Evolutionary conservation across 2,113 vertebrate species (phyloP).

Genomic region (Muntiacus reevesi): DNA sequence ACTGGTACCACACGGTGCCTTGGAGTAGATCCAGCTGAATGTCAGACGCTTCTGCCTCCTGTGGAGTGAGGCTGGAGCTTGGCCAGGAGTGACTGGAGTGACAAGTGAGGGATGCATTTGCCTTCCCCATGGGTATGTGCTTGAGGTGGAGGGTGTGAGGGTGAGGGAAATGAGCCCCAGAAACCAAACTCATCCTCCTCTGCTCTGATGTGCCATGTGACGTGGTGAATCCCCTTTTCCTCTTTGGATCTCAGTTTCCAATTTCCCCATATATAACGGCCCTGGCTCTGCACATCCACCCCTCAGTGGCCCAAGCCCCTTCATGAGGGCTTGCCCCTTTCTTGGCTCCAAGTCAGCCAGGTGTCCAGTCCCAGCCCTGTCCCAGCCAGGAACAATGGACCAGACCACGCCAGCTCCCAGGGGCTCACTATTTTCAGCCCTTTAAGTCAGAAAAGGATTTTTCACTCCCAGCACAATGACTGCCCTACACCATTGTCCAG

Average conservation of each 20-base stretch:
- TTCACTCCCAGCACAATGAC: slow-evolving; percentile 57
- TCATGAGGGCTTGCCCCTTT: not conserved
- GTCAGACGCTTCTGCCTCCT: not conserved
- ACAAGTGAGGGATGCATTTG: not conserved
- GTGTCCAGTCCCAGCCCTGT: not conserved
- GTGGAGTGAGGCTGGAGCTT: not conserved
- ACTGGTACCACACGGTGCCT: not conserved
- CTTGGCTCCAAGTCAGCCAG: not conserved
- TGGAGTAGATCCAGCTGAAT: not conserved
- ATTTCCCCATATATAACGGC: not conserved
- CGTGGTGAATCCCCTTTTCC: not conserved
- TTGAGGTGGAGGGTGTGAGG: not conserved
- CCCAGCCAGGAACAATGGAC: slow-evolving; percentile 47
- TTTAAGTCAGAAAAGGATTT: slow-evolving; percentile 49
- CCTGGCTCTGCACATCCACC: not conserved
- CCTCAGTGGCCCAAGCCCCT: not conserved
- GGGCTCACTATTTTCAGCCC: slow-evolving; percentile 63
- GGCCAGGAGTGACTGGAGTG: not conserved
- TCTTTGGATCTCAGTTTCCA: not conserved
- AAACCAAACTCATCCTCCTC: not conserved
- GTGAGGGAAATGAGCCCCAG: not conserved
- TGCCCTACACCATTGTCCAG: slow-evolving; percentile 42
- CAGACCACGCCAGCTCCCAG: not conserved
- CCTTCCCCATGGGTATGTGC: not conserved
- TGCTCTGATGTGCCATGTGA: not conserved